Conservation (phyloP, 2,113 vertebrate species). For the rat (Rattus norvegicus) region GRCr8 NC_086039.1:107595501-107596000, state of each 20-base stretch:
- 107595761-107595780: not conserved
- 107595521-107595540: slow-evolving; percentile 37
- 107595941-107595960: not conserved
- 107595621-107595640: slow-evolving; percentile 3
- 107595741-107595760: not conserved
- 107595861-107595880: not conserved
- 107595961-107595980: not conserved
- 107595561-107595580: slow-evolving; percentile 45
- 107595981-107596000: not conserved
- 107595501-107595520: not conserved
- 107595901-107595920: not conserved
- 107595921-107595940: not conserved
- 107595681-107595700: not conserved
- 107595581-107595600: slow-evolving; percentile 53
- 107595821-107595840: slow-evolving; percentile 16
- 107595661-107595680: not conserved
- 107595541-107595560: slow-evolving; percentile 46
- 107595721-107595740: not conserved
- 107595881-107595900: not conserved
- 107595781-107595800: not conserved
- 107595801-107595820: slow-evolving; percentile 28
- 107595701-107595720: not conserved
- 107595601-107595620: slow-evolving; percentile 37
- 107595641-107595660: not conserved
- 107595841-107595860: slow-evolving; percentile 7